Conservation (phyloP, 2,888 invertebrate genomes). For the Lycophotia porphyrea region DNA sequence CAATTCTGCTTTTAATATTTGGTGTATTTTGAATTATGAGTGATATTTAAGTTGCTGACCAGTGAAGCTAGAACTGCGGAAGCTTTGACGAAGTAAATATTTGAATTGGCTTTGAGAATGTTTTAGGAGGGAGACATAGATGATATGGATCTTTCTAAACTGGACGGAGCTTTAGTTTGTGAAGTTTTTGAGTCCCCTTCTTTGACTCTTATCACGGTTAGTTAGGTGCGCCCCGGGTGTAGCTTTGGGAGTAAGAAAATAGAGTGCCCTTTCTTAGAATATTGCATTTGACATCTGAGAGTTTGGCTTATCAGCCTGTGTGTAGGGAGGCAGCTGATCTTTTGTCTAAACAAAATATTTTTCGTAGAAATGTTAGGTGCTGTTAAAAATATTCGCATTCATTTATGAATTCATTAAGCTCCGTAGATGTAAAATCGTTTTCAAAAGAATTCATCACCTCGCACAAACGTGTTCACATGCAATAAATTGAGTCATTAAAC, state of each 20-base stretch:
- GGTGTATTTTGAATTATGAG: constrained; percentile 52
- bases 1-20: constrained; percentile 54
- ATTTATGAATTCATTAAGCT: constrained; percentile 47
- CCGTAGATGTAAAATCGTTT: constrained; percentile 41
- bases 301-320: constrained; percentile 76
- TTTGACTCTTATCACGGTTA: constrained; percentile 86
- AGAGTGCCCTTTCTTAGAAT: constrained; percentile 82
- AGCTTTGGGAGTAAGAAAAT: constrained; percentile 77
- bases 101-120: constrained; percentile 50
- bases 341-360: constrained; percentile 73
- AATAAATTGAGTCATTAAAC: constrained; percentile 77
- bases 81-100: constrained; percentile 49
- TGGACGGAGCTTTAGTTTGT: constrained; percentile 79
- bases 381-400: constrained; percentile 32
- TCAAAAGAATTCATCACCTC: constrained; percentile 62
- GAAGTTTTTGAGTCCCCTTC: constrained; percentile 80
- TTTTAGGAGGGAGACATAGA: constrained; percentile 63
- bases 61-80: constrained; percentile 44
- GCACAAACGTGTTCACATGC: constrained; percentile 53
- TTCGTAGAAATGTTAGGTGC: constrained; percentile 33
- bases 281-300: constrained; percentile 84
- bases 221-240: constrained; percentile 81
- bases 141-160: constrained; percentile 72
- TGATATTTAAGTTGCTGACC: constrained; percentile 63
- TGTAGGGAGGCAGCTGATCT: constrained; percentile 66